A percentile compares a stretch with the other conserved stretches of the same genome.
Conservation (phyloP, 2,888 invertebrate species). For the Caenorhabditis uteleia region DNA sequence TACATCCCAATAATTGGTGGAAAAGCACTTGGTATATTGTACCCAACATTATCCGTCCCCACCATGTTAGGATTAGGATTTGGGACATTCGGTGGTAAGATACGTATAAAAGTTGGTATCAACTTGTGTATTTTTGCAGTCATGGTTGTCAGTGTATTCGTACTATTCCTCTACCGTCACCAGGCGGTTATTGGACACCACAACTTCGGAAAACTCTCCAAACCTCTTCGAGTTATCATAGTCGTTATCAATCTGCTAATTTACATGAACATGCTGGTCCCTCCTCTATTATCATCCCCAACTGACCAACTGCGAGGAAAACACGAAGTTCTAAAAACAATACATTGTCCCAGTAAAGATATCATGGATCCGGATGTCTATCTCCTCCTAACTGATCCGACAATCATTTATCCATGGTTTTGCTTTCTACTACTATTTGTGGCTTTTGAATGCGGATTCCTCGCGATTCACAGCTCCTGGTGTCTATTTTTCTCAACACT, state of each 20-base stretch:
- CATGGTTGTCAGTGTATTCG: conserved; percentile 17
- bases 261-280: conserved; percentile 12
- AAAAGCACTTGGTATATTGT: conserved; percentile 9
- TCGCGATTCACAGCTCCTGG: conserved; percentile 27
- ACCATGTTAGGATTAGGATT: conserved; percentile 13
- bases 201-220: neutral
- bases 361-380: conserved; percentile 11
- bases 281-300: conserved; percentile 10
- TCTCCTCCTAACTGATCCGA: conserved; percentile 4
- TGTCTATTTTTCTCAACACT: conserved; percentile 15
- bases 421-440: conserved; percentile 13
- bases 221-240: neutral
- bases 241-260: conserved; percentile 9
- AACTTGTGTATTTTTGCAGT: neutral
- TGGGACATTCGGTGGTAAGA: conserved; percentile 10
- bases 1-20: conserved; percentile 19
- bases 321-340: conserved; percentile 9
- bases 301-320: conserved; percentile 5
- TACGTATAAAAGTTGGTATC: neutral
- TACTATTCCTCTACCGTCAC: conserved; percentile 22
- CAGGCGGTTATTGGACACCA: conserved; percentile 4
- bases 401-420: conserved; percentile 6
- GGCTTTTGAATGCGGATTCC: conserved; percentile 10
- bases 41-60: conserved; percentile 2
- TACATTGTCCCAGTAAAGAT: conserved; percentile 17